phyloP scores from a whole-genome alignment of 2,888 invertebrate genomes.

The Antheraea yamamai region DNA sequence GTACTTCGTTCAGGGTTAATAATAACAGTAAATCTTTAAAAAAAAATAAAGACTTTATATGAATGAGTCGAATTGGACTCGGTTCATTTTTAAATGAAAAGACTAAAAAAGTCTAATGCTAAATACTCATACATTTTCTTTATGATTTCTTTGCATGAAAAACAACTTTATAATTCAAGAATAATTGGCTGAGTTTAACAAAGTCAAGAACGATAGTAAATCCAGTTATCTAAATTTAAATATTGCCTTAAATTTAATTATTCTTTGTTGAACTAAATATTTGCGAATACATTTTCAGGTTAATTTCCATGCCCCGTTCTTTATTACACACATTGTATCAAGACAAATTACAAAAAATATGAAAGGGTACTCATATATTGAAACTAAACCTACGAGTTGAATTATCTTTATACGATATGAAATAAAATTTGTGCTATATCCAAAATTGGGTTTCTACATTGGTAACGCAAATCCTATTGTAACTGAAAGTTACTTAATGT shows the following conservation, averaged over 20 bases:
- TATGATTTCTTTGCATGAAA: too few species aligned
- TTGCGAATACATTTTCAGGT: not conserved
- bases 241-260: not conserved
- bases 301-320: not conserved
- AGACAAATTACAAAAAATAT: not conserved
- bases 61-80: too few species aligned
- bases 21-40: too few species aligned
- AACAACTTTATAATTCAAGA: too few species aligned
- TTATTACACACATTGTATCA: not conserved
- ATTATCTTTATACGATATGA: not conserved
- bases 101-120: too few species aligned
- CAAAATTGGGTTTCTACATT: not conserved
- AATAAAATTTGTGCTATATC: constrained; percentile 2
- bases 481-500: not conserved
- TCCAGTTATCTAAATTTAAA: not conserved
- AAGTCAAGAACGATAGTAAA: not conserved
- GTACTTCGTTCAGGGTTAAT: too few species aligned
- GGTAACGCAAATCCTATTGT: not conserved
- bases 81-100: too few species aligned
- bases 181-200: not conserved
- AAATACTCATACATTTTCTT: too few species aligned
- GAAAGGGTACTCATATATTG: constrained; percentile 1
- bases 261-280: not conserved
- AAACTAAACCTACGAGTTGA: not conserved
- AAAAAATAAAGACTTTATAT: too few species aligned